phyloP scores from a whole-genome alignment of 2,888 invertebrate species.

The Eupithecia vulgata region DNA sequence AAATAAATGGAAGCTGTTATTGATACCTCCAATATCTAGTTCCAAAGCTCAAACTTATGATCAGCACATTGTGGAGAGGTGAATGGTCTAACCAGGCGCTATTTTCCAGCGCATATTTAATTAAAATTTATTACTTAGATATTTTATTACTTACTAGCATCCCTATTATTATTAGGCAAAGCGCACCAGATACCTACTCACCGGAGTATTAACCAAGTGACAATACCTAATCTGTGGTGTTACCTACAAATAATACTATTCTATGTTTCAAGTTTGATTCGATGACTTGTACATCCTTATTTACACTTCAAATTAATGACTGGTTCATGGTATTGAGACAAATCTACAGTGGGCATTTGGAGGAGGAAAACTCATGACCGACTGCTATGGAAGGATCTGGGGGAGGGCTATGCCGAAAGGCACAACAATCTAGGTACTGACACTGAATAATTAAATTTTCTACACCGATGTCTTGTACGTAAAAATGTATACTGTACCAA shows the following conservation, averaged over 20 bases:
- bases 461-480: no score
- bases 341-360: no score
- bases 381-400: no score
- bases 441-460: no score
- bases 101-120: not conserved
- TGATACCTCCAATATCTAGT: slow-evolving; percentile 6
- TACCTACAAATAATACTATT: not conserved
- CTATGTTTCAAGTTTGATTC: not conserved
- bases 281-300: not conserved
- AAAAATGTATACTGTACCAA: no score
- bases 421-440: no score
- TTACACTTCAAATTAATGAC: not conserved
- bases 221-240: no score
- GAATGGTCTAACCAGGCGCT: not conserved
- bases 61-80: slow-evolving; percentile 12
- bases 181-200: not conserved
- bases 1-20: slow-evolving; percentile 1
- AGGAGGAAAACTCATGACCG: no score
- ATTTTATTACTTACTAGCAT: not conserved
- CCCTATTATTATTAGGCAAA: not conserved
- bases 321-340: no score
- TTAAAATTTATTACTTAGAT: not conserved
- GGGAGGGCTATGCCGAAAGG: no score
- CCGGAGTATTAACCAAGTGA: not conserved
- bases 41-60: not conserved